phyloP scores from a whole-genome alignment of 92 coral and sea anemone genomes.

The Montipora capitata region DNA sequence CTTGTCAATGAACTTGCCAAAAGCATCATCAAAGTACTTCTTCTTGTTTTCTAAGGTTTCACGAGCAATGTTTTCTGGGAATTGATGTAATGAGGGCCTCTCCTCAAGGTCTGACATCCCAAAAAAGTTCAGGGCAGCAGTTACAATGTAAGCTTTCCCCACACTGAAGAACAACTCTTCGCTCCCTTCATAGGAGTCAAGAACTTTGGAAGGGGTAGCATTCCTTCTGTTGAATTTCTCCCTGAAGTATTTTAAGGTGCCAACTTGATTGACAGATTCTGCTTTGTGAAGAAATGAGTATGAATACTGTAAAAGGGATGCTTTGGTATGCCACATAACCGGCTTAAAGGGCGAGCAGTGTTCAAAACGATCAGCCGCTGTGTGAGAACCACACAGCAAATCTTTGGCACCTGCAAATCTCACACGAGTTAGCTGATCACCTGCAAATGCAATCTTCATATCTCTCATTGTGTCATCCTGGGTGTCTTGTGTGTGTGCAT shows the following conservation, averaged over 20 bases:
- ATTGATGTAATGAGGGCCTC: conserved; percentile 54
- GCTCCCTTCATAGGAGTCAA: conserved; percentile 84
- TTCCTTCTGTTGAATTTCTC: conserved; percentile 82
- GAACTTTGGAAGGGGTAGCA: conserved; percentile 85
- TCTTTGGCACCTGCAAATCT: conserved; percentile 83
- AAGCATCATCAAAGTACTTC: conserved; percentile 50
- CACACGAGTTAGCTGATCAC: conserved; percentile 76
- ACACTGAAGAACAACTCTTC: conserved; percentile 86
- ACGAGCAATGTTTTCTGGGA: conserved; percentile 62
- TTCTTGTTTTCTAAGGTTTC: conserved; percentile 39
- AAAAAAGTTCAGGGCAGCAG: conserved; percentile 80
- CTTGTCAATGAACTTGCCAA: conserved; percentile 20
- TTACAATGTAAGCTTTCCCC: conserved; percentile 80
- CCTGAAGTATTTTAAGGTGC: conserved; percentile 82
- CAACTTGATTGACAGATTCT: conserved; percentile 82
- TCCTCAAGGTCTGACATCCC: conserved; percentile 77
- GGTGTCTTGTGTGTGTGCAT: conserved; percentile 68
- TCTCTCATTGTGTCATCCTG: conserved; percentile 66
- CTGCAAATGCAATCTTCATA: conserved; percentile 81
- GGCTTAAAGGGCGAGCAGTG: conserved; percentile 85
- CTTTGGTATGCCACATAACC: conserved; percentile 85
- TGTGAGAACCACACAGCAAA: conserved; percentile 75
- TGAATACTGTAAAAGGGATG: conserved; percentile 74
- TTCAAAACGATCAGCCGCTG: conserved; percentile 72
- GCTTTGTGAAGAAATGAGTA: conserved; percentile 83